Evolutionary conservation across 2,888 invertebrate genomes (phyloP).

Genomic region (Polydesmus complanatus): DNA sequence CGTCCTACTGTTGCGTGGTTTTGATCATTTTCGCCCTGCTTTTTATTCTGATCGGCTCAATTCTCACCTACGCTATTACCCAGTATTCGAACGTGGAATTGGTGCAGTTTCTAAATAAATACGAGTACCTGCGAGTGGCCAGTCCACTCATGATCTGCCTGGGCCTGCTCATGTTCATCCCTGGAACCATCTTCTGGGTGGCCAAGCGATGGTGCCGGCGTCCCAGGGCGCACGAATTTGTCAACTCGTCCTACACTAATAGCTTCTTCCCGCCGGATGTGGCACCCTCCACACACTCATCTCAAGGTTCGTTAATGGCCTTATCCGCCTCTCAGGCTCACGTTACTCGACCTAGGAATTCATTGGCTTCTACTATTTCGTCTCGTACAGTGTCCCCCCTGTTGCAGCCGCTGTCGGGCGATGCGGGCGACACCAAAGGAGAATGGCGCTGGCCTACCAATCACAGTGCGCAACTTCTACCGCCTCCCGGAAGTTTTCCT

Average conservation of each 20-base stretch:
- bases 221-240: background rate
- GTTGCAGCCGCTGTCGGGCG: background rate
- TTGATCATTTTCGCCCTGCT: conserved; percentile 9
- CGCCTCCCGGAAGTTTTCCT: background rate
- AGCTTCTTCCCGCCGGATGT: background rate
- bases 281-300: background rate
- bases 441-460: conserved; percentile 3
- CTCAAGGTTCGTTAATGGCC: background rate
- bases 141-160: conserved; percentile 10
- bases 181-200: background rate
- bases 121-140: conserved; percentile 6
- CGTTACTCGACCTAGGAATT: background rate
- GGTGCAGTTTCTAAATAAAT: conserved; percentile 4
- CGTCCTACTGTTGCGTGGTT: conserved; percentile 12
- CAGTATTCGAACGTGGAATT: conserved; percentile 1
- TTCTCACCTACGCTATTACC: conserved; percentile 1
- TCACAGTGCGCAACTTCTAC: background rate
- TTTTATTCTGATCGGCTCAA: conserved; percentile 10
- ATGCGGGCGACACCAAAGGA: background rate
- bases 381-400: conserved; percentile 2
- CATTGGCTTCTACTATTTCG: background rate
- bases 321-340: background rate
- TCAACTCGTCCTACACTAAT: background rate
- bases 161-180: conserved; percentile 7
- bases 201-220: conserved; percentile 1